Conservation (phyloP, 2,113 vertebrate genomes). For the Gobius niger region DNA sequence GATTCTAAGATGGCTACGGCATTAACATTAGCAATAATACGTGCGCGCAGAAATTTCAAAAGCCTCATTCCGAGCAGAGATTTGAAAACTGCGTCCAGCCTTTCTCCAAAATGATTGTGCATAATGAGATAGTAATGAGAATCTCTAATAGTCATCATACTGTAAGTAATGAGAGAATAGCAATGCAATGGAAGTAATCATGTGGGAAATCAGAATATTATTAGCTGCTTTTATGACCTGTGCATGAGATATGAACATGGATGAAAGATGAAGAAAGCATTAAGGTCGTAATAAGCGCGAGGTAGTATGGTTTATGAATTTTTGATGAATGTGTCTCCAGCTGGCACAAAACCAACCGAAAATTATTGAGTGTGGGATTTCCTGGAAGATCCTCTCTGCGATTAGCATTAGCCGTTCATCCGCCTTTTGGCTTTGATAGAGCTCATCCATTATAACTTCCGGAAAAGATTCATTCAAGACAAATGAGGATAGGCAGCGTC, state of each 20-base stretch:
- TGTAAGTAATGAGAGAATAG: constrained; percentile 67
- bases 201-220: constrained; percentile 69
- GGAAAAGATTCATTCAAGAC: neutral
- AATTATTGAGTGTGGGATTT: constrained; percentile 39
- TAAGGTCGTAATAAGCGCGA: constrained; percentile 59
- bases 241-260: constrained; percentile 54
- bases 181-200: constrained; percentile 45
- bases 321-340: constrained; percentile 53
- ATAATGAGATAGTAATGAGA: constrained; percentile 62
- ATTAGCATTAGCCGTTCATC: constrained; percentile 9
- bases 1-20: neutral
- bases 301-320: constrained; percentile 63
- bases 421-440: constrained; percentile 7
- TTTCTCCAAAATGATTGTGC: constrained; percentile 49
- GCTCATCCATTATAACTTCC: neutral
- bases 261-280: constrained; percentile 58
- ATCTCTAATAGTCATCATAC: constrained; percentile 53
- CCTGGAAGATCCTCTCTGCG: constrained; percentile 2
- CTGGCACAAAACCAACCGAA: constrained; percentile 23
- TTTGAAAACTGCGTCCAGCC: constrained; percentile 23
- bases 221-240: constrained; percentile 64
- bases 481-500: neutral
- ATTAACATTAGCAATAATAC: constrained; percentile 24
- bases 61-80: constrained; percentile 39
- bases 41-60: constrained; percentile 38